Conservation (phyloP, 2,888 invertebrate species). For the Drosophila mulleri region DNA sequence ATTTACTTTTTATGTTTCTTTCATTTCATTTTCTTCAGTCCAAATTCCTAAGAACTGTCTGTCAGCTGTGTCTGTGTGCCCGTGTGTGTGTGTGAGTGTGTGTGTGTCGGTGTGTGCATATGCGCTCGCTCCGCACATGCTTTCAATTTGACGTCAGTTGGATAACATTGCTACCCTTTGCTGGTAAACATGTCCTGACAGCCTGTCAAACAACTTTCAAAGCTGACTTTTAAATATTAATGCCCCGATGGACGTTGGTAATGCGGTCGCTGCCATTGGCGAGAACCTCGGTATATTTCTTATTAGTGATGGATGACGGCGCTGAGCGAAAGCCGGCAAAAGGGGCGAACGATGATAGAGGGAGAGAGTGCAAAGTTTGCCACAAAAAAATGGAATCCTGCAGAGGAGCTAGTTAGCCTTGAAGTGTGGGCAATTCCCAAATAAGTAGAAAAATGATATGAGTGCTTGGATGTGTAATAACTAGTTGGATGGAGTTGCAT, state of each 20-base stretch:
- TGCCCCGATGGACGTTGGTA: slow-evolving; percentile 56
- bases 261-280: slow-evolving; percentile 39
- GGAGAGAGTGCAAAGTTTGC: not conserved
- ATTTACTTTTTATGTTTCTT: slow-evolving; percentile 12
- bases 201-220: slow-evolving; percentile 74
- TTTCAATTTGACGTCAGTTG: slow-evolving; percentile 64
- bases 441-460: not conserved
- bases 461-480: not conserved
- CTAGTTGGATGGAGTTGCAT: too few species aligned
- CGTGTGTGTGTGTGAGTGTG: slow-evolving; percentile 3
- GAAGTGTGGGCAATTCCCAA: not conserved
- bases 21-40: slow-evolving; percentile 21
- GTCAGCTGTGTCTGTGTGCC: slow-evolving; percentile 19
- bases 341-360: not conserved
- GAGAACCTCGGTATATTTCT: slow-evolving; percentile 28
- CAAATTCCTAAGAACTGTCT: slow-evolving; percentile 51
- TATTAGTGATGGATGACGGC: slow-evolving; percentile 7
- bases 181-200: slow-evolving; percentile 70
- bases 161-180: slow-evolving; percentile 63
- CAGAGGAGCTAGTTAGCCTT: not conserved
- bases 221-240: slow-evolving; percentile 76
- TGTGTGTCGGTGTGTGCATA: not conserved
- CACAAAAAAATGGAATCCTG: slow-evolving; percentile 7
- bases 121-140: slow-evolving; percentile 47
- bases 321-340: not conserved